Evolutionary conservation across 1,140 invertebrate species (phyloP), one percentile per base, ranked within the genome.

Genomic region (Aphaenogaster ashmeadi): DNA sequence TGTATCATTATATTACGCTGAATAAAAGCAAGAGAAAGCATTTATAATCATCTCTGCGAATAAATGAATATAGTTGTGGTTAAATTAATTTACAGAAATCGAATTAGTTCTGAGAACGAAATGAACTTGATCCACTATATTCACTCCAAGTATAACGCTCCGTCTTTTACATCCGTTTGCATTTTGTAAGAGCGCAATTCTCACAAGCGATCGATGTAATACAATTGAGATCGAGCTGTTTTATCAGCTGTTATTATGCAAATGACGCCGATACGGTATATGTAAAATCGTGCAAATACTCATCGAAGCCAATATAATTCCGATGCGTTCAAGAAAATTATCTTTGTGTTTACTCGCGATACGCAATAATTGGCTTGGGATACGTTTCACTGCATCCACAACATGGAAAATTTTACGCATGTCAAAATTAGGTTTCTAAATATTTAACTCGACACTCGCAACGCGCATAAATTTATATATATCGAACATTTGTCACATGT

Each of bases 241-340:
- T 80, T 80, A 38, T 80, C 62, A 80, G 77, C 44, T 80, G 77
- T 80, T 62, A 62, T 78, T 67, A 67, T n/a, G 47, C 33, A 66
- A 80, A 66, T 27, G 27, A 66, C 60, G 27, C 18, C 27, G 33
- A 66, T 52, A 47, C 18, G 3, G 3, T 41, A 58, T 0, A 13
- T 64, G 27, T 21, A 52, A 66, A 79, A 79, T 79, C 44, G 33
- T 66, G 44, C n/a, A 66, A 79, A 79, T 66, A 64, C 0, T 66
- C 44, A 36, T 36, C 15, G 44, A 52, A 50, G 13, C 18, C 7
- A 15, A 38, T 79, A 18, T 79, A 64, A 64, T 52, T 56, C 21
- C 15, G 60, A 64, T 80, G 36, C 77, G 60, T 54, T 80, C 33
- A 21, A 78, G 75, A 60, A 62, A 78, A 78, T 47, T 62, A 78